Conservation (phyloP, 2,113 vertebrate genomes). For the Myrmecobius fasciatus region DNA sequence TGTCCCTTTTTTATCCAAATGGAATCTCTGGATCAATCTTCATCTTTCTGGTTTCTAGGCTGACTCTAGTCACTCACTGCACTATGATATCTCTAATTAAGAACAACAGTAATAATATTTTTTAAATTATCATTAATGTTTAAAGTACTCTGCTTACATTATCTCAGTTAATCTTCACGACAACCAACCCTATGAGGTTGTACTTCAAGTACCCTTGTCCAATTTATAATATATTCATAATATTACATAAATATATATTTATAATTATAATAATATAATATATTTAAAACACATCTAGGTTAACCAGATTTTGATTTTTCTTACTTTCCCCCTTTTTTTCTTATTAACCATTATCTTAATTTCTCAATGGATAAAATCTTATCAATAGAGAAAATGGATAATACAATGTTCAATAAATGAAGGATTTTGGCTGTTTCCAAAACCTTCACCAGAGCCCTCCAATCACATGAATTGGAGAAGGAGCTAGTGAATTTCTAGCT, state of each 20-base stretch:
- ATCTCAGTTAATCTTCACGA: neutral
- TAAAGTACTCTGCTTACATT: neutral
- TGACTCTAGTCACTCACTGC: neutral
- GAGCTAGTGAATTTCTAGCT: neutral
- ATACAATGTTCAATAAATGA: constrained; percentile 3
- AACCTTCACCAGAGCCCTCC: neutral
- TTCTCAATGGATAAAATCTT: neutral
- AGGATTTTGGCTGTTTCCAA: neutral
- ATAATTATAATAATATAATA: too few species aligned
- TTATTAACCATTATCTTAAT: neutral
- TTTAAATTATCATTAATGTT: neutral
- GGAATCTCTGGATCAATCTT: neutral
- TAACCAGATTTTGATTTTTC: neutral
- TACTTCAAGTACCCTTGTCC: neutral
- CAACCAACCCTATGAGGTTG: neutral
- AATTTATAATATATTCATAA: too few species aligned
- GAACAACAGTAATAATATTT: neutral
- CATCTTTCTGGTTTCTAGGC: neutral
- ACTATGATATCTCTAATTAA: neutral
- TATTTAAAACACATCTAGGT: neutral
- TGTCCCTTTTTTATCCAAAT: neutral
- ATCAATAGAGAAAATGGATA: neutral
- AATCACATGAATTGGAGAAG: neutral
- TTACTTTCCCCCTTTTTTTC: neutral
- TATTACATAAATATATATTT: too few species aligned